These are phyloP conservation scores for Callitettix versicolor DNA, from an alignment of 1,140 invertebrate species.

Conservation along the genomic window DNA sequence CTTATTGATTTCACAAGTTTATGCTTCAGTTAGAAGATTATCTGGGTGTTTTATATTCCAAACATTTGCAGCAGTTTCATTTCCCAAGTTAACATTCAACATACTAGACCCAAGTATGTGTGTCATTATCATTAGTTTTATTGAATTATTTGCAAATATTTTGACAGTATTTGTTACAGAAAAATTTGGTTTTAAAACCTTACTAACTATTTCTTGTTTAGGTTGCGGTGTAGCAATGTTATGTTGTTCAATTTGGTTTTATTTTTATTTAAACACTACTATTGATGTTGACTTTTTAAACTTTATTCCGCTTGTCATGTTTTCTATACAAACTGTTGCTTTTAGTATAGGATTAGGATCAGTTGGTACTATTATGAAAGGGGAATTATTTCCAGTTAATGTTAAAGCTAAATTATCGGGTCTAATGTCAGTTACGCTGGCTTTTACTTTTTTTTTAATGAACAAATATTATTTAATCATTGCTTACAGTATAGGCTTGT, in stretches of 20 bases:
- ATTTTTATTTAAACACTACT: constrained; percentile 35
- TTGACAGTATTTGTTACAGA: constrained; percentile 36
- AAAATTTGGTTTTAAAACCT: constrained; percentile 35
- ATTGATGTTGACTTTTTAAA: constrained; percentile 32
- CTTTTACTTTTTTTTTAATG: constrained; percentile 41
- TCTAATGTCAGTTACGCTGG: background rate
- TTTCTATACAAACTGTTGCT: too few relatives aligned
- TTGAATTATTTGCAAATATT: constrained; percentile 33
- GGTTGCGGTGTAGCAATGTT: constrained; percentile 38
- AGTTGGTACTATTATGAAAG: background rate
- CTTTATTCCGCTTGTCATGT: too few relatives aligned
- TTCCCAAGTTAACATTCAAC: constrained; percentile 24
- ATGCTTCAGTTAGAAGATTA: background rate
- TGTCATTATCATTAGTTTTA: constrained; percentile 18
- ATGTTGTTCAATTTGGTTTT: constrained; percentile 31
- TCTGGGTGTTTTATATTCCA: constrained; percentile 21
- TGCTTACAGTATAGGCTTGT: constrained; percentile 44
- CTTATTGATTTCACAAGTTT: constrained; percentile 37
- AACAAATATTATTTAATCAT: constrained; percentile 61
- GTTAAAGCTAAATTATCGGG: constrained; percentile 4
- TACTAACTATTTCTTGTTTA: constrained; percentile 39
- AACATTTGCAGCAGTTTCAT: constrained; percentile 24
- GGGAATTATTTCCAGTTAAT: constrained; percentile 1
- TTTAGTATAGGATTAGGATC: too few relatives aligned
- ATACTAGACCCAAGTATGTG: constrained; percentile 15